Conservation (phyloP, 92 coral and sea anemone genomes). For the Meandrina meandrites region DNA sequence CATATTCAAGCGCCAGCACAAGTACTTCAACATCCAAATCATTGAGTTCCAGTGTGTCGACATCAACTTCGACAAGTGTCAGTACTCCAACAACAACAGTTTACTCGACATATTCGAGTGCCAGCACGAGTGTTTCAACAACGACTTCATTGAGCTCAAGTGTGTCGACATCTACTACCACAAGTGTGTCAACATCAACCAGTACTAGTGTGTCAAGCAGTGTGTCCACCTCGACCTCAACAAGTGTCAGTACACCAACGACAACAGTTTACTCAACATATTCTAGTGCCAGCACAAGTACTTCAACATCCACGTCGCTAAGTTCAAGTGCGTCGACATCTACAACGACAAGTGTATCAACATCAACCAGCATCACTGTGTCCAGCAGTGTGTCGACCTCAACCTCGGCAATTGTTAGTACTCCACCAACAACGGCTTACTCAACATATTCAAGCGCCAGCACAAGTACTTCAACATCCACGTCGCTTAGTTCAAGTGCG, state of each 20-base stretch:
- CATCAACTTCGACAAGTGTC: neutral
- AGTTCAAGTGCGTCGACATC: neutral
- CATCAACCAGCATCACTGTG: slow-evolving; percentile 2
- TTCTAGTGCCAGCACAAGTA: slow-evolving; percentile 16
- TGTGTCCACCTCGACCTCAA: neutral
- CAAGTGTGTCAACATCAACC: neutral
- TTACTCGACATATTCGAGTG: no score
- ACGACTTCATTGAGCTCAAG: no score
- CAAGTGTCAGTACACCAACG: neutral
- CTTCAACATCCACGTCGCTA: neutral
- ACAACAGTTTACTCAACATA: neutral
- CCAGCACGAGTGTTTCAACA: no score
- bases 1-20: neutral
- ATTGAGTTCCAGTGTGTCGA: neutral
- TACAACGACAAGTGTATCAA: neutral
- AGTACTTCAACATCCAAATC: slow-evolving; percentile 25
- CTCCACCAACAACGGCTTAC: slow-evolving; percentile 21
- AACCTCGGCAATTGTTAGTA: slow-evolving; percentile 18
- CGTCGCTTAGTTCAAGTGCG: neutral
- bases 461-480: neutral
- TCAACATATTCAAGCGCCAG: neutral
- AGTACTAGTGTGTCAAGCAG: neutral
- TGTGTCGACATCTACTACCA: neutral
- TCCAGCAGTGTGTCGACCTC: slow-evolving; percentile 31
- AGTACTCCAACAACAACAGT: neutral